Base-by-base conservation (phyloP, 1,140 invertebrate species). In the Ceratitis capitata region DNA sequence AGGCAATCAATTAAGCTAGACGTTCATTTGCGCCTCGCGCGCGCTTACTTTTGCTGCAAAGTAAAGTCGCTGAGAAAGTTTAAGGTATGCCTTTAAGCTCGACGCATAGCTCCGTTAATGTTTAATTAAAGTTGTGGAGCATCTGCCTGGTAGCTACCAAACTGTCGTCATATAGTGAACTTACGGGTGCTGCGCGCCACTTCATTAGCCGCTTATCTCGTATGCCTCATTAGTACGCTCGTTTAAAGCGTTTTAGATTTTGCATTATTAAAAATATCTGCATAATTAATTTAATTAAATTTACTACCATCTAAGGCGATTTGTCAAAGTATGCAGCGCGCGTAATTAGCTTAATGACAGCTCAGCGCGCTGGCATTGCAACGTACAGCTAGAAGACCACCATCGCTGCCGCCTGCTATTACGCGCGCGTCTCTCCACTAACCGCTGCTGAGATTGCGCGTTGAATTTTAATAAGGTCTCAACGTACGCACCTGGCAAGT, bases 251-350 rank as follows among this genome's bases (percentile, higher is more conserved):
- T 19, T 74, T 74, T 74, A 78, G n/a, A 78, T 45, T 78, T 78
- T 45, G 39, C 35, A 78, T 78, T 45, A 39, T 78, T 78, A 78
- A 78, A n/a, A 78, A 78, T 78, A 78, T 78, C 69, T 78, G 69
- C 35, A 35, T 78, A 78, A 78, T 78, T 78, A 78, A 47, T 78
- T 78, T 45, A 78, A 78, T 78, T 78, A 78, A 78, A 78, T 78
- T 78, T 78, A 45, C 39, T 78, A 26, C 69, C 39, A 78, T 10
- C 39, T 9, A 23, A 23, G 69, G 39, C 69, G 42, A 78, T 78
- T 78, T 78, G 39, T 78, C 69, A 78, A 78, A 45, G 45, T 45
- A 12, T 45, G 69, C 69, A n/a, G 39, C 39, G 69, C 39, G 69
- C 69, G 69, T 26, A 78, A 78, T 78, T 78, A 78, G 69, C 69